Percentiles rank a stretch among this genome's conserved stretches.
phyloP scores from a whole-genome alignment of 2,113 vertebrate genomes.

The Rhegmatorhina hoffmannsi region DNA sequence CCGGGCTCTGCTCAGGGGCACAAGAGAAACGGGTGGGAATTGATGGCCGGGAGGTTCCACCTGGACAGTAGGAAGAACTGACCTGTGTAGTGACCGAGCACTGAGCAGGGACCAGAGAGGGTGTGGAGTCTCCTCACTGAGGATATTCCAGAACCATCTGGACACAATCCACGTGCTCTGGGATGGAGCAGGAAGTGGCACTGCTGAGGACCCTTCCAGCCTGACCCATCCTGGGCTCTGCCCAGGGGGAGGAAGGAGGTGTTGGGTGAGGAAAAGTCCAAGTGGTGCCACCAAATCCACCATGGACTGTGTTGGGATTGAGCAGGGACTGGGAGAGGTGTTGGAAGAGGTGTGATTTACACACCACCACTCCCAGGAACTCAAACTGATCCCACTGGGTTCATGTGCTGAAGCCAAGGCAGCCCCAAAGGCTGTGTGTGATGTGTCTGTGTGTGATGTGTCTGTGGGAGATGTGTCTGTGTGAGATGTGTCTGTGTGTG shows the following conservation, averaged over 20 bases:
- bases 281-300: too few relatives aligned
- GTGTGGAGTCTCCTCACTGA: too few relatives aligned
- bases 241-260: neutral
- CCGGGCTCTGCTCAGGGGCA: neutral
- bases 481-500: accelerated
- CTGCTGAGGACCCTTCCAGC: too few relatives aligned
- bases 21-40: accelerated
- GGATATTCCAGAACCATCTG: too few relatives aligned
- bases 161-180: neutral
- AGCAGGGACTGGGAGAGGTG: accelerated
- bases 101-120: too few relatives aligned
- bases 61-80: too few relatives aligned
- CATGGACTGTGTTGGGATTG: accelerated
- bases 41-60: neutral
- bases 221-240: accelerated
- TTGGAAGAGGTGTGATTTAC: neutral
- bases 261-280: neutral
- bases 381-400: neutral
- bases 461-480: too few relatives aligned
- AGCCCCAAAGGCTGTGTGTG: neutral
- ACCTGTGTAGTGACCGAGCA: too few relatives aligned
- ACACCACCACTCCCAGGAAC: neutral
- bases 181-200: neutral
- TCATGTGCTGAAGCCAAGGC: neutral
- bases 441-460: accelerated